These are phyloP conservation scores for Passerculus sandwichensis DNA, from an alignment of 2,797 vertebrate genomes.

Conservation along the genomic window DNA sequence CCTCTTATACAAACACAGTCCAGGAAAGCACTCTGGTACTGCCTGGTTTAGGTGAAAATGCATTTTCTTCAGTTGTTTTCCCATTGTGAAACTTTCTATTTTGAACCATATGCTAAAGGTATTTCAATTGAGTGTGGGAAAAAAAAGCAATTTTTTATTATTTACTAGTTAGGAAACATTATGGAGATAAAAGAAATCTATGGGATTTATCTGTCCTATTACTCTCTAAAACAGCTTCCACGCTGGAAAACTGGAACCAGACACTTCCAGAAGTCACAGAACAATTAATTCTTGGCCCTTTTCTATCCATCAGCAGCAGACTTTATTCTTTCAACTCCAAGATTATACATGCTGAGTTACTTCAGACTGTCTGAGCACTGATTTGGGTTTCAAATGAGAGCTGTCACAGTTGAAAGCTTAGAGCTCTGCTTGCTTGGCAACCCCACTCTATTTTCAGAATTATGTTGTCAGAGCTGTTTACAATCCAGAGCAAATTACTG, in stretches of 20 bases:
- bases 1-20: neutral
- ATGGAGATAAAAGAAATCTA: neutral
- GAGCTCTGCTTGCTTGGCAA: slow-evolving; percentile 3
- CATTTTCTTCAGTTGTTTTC: neutral
- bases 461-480: slow-evolving; percentile 38
- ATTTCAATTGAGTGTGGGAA: neutral
- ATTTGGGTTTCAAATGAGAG: slow-evolving; percentile 35
- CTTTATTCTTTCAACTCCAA: neutral
- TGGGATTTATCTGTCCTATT: neutral
- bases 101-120: neutral
- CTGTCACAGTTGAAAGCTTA: neutral
- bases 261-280: neutral
- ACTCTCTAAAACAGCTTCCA: neutral
- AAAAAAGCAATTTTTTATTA: neutral
- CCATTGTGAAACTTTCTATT: neutral
- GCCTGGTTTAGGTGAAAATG: neutral
- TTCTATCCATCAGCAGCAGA: neutral
- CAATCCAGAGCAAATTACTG: slow-evolving; percentile 11
- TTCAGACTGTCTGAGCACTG: neutral
- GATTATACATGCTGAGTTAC: neutral
- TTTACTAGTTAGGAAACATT: neutral
- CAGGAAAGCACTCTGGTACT: neutral
- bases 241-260: neutral
- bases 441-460: neutral
- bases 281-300: neutral